Evolutionary conservation across 1,140 invertebrate genomes (phyloP), one percentile per base, ranked within the genome.

Genomic region (Polyergus mexicanus): DNA sequence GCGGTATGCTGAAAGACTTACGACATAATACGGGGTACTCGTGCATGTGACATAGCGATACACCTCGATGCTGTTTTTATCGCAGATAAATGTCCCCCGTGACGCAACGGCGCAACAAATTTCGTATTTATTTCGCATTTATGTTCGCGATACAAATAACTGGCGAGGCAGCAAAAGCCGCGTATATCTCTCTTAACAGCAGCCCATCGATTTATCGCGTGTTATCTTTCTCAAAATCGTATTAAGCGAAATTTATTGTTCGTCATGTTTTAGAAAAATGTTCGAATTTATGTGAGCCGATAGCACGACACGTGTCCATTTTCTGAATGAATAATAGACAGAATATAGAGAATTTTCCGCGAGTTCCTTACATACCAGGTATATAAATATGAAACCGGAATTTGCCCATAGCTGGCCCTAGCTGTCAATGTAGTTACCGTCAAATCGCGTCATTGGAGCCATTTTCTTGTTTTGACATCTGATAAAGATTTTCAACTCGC

Each of bases 141-240:
- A 51, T 35, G 68, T 35, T 60, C 8, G 51, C 78, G 41, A 83
- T 72, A 83, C 44, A 72, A 83, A 83, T 72, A 83, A 72, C 76
- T 38, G 76, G 35, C 13, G 16, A 25, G 58, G 6, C 10, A n/a
- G 47, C 11, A 54, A 19, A 38, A 51, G 62, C 11, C 13, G 28
- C n/a, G 19, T 28, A 58, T 60, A 58, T 81, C 41, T 60, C 44
- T n/a, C 54, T 44, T 25, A 22, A 10, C 32, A 35, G 28, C 13
- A 28, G 19, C 51, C 32, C 32, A 32, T 38, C 35, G 62, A 80
- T 68, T 66, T 51, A 51, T 51, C 13, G 13, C 51, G 19, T 56
- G 68, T 83, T 72, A 83, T 72, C 56, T 72, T 60, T 72, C 47
- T 51, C 66, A 72, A 83, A 83, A 83, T 72, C 47, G 54, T 44